These are phyloP conservation scores for Paedocypris sp. DNA, from an alignment of 2,113 vertebrate genomes.

Conservation along the genomic window DNA sequence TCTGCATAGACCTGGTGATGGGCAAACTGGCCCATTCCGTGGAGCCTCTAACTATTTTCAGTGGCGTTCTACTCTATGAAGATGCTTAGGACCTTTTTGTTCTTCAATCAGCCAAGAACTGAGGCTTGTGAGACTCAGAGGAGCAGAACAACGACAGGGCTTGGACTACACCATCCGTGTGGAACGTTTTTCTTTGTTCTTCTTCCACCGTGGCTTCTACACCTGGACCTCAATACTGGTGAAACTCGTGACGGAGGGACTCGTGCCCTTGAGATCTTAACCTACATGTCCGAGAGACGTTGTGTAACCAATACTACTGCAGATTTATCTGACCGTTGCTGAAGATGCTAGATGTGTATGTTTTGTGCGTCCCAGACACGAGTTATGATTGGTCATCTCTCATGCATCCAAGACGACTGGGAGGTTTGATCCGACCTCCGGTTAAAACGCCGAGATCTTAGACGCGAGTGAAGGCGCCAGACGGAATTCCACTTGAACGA, in stretches of 20 bases:
- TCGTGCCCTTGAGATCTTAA: constrained; percentile 24
- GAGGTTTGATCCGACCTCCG: constrained; percentile 27
- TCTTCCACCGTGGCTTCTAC: too few relatives aligned
- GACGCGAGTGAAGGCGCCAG: too few relatives aligned
- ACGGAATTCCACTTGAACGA: too few relatives aligned
- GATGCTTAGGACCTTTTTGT: constrained; percentile 38
- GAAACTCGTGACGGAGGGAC: constrained; percentile 27
- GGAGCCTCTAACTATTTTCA: constrained; percentile 87
- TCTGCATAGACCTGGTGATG: constrained; percentile 87
- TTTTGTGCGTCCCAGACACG: constrained; percentile 24
- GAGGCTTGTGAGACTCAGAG: neutral
- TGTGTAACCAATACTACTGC: constrained; percentile 43
- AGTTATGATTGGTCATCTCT: constrained; percentile 28
- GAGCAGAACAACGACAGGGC: constrained; percentile 14
- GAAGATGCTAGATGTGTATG: constrained; percentile 17
- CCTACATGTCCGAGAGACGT: constrained; percentile 18
- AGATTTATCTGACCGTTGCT: constrained; percentile 15
- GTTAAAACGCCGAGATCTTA: too few relatives aligned
- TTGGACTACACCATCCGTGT: constrained; percentile 13
- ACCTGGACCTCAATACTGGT: too few relatives aligned
- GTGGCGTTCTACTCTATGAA: constrained; percentile 73
- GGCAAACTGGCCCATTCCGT: constrained; percentile 80
- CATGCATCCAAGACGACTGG: constrained; percentile 25
- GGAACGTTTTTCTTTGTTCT: neutral
- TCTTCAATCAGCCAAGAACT: neutral